Evolutionary conservation across 2,797 vertebrate genomes (phyloP).

Genomic region (Thripadectes ignobilis): DNA sequence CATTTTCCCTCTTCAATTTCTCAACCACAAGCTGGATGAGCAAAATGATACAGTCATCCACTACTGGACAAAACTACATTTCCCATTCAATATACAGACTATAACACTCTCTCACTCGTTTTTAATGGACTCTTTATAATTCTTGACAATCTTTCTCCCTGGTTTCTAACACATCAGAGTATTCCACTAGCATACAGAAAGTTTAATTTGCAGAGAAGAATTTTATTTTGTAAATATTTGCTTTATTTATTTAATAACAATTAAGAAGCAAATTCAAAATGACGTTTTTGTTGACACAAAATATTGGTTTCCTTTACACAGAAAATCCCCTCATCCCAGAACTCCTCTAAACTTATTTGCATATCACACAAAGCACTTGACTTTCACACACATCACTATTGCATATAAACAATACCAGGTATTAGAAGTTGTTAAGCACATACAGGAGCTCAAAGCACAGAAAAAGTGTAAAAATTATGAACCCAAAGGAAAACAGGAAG

Average conservation of each 20-base stretch:
- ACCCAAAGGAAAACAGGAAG: neutral
- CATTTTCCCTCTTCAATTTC: neutral
- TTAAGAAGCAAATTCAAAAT: neutral
- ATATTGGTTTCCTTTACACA: neutral
- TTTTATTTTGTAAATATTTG: neutral
- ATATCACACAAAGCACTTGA: neutral
- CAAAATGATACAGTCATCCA: neutral
- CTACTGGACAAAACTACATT: neutral
- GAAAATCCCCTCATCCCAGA: neutral
- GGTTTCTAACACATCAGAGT: neutral
- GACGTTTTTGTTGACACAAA: neutral
- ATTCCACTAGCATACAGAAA: neutral
- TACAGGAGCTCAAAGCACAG: neutral
- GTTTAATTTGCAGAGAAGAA: neutral
- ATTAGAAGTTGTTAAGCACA: conserved; percentile 1
- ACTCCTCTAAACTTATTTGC: neutral
- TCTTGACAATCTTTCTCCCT: neutral
- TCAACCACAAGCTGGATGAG: neutral
- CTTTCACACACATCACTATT: neutral
- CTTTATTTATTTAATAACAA: neutral
- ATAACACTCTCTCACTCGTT: neutral
- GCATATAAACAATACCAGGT: neutral
- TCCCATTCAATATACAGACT: neutral
- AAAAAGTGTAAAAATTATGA: neutral
- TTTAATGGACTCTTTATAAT: neutral